A percentile compares a stretch with the other conserved stretches of the same genome.
Conservation (phyloP, 2,797 vertebrate species). For the Liparis tanakae region DNA sequence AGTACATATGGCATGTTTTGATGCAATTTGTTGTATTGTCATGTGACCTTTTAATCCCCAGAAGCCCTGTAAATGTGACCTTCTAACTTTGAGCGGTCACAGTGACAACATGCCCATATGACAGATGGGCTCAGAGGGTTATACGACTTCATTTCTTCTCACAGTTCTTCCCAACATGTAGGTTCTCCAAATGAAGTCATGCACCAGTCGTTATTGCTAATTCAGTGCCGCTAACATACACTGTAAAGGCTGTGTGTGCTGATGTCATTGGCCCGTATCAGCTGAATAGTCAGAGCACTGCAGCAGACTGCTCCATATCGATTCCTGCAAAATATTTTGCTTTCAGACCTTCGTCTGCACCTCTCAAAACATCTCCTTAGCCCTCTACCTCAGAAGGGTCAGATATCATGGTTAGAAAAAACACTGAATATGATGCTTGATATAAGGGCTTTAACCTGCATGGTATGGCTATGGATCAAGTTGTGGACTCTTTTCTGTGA, state of each 20-base stretch:
- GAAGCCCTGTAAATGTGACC: neutral
- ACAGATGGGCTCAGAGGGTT: neutral
- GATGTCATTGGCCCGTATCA: constrained; percentile 33
- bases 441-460: neutral
- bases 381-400: neutral
- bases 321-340: constrained; percentile 3
- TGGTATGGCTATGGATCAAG: neutral
- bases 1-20: neutral
- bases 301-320: constrained; percentile 17
- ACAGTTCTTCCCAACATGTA: neutral
- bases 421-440: neutral
- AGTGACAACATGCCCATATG: neutral
- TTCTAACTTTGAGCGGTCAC: neutral
- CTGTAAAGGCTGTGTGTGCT: constrained; percentile 25
- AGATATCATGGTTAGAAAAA: neutral
- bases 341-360: constrained; percentile 8
- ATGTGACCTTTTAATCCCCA: neutral
- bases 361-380: neutral
- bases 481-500: neutral
- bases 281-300: constrained; percentile 25
- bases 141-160: neutral
- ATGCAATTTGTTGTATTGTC: neutral
- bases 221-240: constrained; percentile 29
- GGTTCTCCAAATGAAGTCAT: constrained; percentile 14
- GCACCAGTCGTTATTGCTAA: constrained; percentile 34